Conservation (phyloP, 2,888 invertebrate genomes). For the Calameuta filiformis region DNA sequence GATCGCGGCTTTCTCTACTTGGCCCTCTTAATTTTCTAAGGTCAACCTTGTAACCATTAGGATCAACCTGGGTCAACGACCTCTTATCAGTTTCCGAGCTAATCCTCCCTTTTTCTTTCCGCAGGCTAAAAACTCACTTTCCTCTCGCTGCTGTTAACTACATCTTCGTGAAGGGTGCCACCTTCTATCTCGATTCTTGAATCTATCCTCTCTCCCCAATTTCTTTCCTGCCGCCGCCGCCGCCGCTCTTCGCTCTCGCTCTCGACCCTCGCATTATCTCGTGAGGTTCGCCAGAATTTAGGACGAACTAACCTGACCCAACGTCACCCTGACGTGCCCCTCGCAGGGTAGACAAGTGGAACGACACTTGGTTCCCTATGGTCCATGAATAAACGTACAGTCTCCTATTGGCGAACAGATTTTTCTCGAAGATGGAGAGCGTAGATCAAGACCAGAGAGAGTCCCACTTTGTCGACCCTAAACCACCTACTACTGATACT, state of each 20-base stretch:
- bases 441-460: conserved; percentile 42
- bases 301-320: neutral
- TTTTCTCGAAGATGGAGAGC: conserved; percentile 45
- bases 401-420: conserved; percentile 28
- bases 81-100: neutral
- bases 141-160: neutral
- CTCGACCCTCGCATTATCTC: conserved; percentile 8
- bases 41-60: neutral
- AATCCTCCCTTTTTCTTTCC: neutral
- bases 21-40: neutral
- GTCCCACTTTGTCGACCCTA: conserved; percentile 43
- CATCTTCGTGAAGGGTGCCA: neutral
- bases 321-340: neutral
- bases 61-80: neutral
- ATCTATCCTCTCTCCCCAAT: neutral
- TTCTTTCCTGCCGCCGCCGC: neutral
- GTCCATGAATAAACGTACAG: neutral
- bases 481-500: conserved; percentile 5
- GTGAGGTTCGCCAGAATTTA: neutral
- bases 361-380: neutral
- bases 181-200: neutral
- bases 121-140: neutral
- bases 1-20: neutral
- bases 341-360: neutral
- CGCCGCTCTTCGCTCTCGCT: neutral